Conservation (phyloP, 2,888 invertebrate genomes). For the Lydus trimaculatus region DNA sequence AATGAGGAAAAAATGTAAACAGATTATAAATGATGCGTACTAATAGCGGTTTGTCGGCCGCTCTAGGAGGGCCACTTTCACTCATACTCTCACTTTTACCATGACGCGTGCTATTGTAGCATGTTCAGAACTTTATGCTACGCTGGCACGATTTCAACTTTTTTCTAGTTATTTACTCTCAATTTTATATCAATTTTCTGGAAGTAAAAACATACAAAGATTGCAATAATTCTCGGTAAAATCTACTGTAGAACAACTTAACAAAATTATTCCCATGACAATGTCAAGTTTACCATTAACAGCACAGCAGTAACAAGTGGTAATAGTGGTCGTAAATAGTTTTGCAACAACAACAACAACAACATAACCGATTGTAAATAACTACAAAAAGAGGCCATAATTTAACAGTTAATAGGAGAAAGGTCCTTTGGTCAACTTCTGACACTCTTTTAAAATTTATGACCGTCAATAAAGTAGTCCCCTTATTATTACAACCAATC, state of each 20-base stretch:
- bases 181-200: too few relatives aligned
- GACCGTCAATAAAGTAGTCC: not conserved
- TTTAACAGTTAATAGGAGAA: constrained; percentile 1
- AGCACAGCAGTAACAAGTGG: not conserved
- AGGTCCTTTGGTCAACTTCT: not conserved
- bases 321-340: not conserved
- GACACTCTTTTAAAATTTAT: not conserved
- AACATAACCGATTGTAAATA: constrained; percentile 1
- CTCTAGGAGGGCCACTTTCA: constrained; percentile 7
- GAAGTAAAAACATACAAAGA: too few relatives aligned
- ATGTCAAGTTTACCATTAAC: constrained; percentile 1
- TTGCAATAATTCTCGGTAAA: not conserved
- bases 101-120: too few relatives aligned
- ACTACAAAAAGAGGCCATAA: not conserved
- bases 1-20: not conserved
- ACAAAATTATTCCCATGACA: constrained; percentile 1
- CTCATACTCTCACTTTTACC: constrained; percentile 15
- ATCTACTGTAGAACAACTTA: not conserved
- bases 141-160: not conserved
- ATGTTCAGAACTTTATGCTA: not conserved
- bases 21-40: not conserved
- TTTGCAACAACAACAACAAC: not conserved
- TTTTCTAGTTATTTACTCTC: not conserved
- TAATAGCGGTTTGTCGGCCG: constrained; percentile 1
- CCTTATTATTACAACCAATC: not conserved